Base-by-base conservation (phyloP, 2,888 invertebrate species). In the Phortica magna region DNA sequence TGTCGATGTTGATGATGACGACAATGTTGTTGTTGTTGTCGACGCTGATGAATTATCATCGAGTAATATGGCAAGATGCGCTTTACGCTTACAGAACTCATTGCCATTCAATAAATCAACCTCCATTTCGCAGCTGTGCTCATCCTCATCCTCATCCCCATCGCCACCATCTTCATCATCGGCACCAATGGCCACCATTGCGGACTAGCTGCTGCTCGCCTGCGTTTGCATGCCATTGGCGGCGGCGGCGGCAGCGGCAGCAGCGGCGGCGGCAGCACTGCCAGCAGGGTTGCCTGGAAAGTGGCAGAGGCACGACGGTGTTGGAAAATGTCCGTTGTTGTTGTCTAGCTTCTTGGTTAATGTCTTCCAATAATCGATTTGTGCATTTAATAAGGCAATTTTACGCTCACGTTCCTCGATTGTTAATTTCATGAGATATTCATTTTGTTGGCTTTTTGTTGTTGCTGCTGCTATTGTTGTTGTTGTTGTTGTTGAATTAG, bases 281-380 rank as follows among this genome's bases (percentile, higher is more conserved):
- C 48, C 68, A 7, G 59, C 79, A 53, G 70, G 64, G 9, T 41
- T 87, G 7, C 89, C 89, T 5, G 91, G 90, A 67, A 91, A 89
- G 70, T 91, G 91, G 22, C 91, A 90, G 2, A 83, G 81, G 76
- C 90, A 91, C 48, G 89, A 78, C 14, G 90, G 91, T 81, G 87
- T 88, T 2, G 91, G 89, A 79, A 82, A 82, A 43, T 90, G 90
- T 0, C 87, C 87, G 2, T 81, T 72, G 73, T 87, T 89, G 19
- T 88, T 76, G 78, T 91, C 91, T 7, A 92, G 74, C 78, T 92
- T 91, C 76, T 89, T 90, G 48, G 92, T 92, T 57, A 92, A 79
- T 12, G 90, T 91, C 67, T 90, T 90, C 92, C 92, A 92, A 74
- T 92, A 92, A 31, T 91, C 91, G 48, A 92, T 92, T 84, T 92